Evolutionary conservation across 2,113 vertebrate genomes (phyloP), one percentile per base, ranked within the genome.

Genomic region (Felis chaus): DNA sequence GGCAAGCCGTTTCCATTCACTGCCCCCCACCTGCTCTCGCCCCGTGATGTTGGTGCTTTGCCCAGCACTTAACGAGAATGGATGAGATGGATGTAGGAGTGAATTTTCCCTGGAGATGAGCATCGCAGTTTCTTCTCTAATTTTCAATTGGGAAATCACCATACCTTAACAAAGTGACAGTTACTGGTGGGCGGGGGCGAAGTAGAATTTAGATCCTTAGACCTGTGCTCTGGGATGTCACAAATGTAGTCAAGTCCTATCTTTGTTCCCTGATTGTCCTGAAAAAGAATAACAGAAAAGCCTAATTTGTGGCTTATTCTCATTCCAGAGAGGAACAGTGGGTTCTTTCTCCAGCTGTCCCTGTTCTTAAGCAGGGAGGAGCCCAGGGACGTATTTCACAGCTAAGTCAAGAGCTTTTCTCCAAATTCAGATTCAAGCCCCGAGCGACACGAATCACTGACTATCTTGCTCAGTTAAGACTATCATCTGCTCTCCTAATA

Each of bases 261-360:
- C 27, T 88, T 84, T 85, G 55, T 39, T 66, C 27, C 9, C 45
- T 69, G 10, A 80, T 76, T 74, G 18, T 86, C 78, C 41, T 71
- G 33, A 19, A 92, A 23, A 84, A 85, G 74, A 88, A 91, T 92
- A 91, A 23, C 65, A 84, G 29, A 76, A 50, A 76, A 80, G 15
- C 31, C n/a, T 87, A 68, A 53, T 81, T 95, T 68, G 65, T 74
- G 48, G 68, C 86, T 78, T 93, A 84, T 87, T 94, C 86, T 83
- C 78, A 93, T 96, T 94, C 63, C 73, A 89, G n/a, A 61, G 23
- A 63, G 36, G 82, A 94, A 97, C 91, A 97, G 79, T 68, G 79
- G 55, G 66, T 95, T 95, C 86, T 83, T 95, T 97, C 55, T 85
- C n/a, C 61, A 57, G 66, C 82, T 94, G n/a, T 95, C 79, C 69